Percentiles rank a stretch among this genome's conserved stretches.
Evolutionary conservation across 2,797 vertebrate species (phyloP).

Genomic region (Malacoraja senta): DNA sequence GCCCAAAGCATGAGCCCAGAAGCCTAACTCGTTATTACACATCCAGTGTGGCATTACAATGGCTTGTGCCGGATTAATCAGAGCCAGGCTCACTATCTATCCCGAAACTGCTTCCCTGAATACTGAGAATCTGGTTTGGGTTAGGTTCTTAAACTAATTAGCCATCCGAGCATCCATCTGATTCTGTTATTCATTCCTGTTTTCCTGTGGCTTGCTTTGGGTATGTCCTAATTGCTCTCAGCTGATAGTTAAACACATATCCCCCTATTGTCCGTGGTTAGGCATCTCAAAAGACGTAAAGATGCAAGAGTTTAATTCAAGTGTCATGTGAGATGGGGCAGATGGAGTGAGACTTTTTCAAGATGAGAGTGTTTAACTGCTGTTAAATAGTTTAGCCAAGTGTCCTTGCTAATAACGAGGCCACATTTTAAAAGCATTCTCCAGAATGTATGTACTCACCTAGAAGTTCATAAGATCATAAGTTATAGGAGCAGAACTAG

Average conservation of each 20-base stretch:
- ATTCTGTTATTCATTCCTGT: conserved; percentile 18
- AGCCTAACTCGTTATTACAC: not conserved
- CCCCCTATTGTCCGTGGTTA: not conserved
- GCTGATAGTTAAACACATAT: not conserved
- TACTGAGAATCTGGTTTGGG: not conserved
- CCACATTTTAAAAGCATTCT: not conserved
- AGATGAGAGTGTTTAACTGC: no score
- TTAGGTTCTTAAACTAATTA: conserved; percentile 17
- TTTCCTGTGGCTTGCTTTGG: not conserved
- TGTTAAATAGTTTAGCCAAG: no score
- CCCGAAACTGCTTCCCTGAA: not conserved
- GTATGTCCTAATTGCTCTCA: conserved; percentile 4
- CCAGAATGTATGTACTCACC: not conserved
- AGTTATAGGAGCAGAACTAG: no score
- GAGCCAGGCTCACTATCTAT: not conserved
- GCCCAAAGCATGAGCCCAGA: not conserved
- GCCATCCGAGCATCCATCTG: conserved; percentile 6
- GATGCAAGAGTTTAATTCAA: not conserved
- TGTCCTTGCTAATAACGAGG: not conserved
- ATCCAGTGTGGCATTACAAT: not conserved
- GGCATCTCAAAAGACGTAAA: not conserved
- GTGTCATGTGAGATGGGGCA: not conserved
- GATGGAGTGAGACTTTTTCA: not conserved
- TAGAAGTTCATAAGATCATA: no score
- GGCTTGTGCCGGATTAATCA: not conserved